phyloP scores from a whole-genome alignment of 2,888 invertebrate genomes.

The Sarcophaga variegata region DNA sequence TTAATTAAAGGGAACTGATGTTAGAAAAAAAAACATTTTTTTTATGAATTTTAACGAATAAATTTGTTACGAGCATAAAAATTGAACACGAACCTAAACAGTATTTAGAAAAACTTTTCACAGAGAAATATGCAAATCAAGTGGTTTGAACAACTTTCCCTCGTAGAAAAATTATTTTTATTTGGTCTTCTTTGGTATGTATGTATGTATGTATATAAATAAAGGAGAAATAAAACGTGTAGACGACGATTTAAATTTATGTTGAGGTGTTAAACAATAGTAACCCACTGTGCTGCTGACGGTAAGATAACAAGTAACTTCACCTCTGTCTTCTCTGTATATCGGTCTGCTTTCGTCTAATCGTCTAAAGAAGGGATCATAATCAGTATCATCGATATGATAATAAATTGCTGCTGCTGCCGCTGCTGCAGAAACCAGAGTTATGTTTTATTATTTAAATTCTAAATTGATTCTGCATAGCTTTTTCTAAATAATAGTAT shows the following conservation, averaged over 20 bases:
- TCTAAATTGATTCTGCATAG: background rate
- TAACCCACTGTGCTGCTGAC: constrained; percentile 62
- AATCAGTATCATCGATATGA: background rate
- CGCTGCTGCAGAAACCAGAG: background rate
- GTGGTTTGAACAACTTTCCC: constrained; percentile 8
- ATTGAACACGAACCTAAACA: constrained; percentile 12
- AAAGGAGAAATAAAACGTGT: constrained; percentile 9
- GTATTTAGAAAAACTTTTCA: constrained; percentile 1
- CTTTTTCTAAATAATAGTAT: background rate
- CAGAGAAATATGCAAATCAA: constrained; percentile 29
- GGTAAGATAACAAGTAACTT: constrained; percentile 41
- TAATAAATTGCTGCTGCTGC: background rate
- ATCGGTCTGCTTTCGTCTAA: background rate
- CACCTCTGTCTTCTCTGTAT: background rate
- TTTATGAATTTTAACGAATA: constrained; percentile 6
- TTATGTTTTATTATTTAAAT: background rate
- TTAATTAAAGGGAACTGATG: constrained; percentile 52
- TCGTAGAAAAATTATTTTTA: background rate
- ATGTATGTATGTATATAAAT: background rate
- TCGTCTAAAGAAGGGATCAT: background rate
- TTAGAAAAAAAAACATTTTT: constrained; percentile 2
- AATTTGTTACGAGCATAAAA: background rate
- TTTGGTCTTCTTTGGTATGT: background rate
- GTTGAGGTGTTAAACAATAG: constrained; percentile 38
- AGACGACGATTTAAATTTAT: constrained; percentile 51